Base-by-base conservation (phyloP, 92 coral and sea anemone species). In the Phenganax marumi region DNA sequence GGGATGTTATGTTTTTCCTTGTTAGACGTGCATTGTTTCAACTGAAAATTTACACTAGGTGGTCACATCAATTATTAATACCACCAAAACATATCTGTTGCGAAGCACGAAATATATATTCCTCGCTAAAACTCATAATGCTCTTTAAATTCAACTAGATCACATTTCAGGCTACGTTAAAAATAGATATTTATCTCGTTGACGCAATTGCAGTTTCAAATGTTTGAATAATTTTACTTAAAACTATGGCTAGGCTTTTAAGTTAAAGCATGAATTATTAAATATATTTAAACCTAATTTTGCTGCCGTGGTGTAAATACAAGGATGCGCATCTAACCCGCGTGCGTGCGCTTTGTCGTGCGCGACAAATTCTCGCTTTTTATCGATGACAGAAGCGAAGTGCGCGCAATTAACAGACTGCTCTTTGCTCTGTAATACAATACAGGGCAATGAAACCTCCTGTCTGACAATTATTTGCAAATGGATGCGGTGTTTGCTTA, bases 31-130 rank as follows among this genome's bases (percentile, higher is more conserved):
- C 64, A 19, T 76, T 76, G 81, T 76, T 25, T 8, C 19, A 6
- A 66, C 11, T 19, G 10, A 10, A 17, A 54, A 54, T 46, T 1
- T 63, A 13, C 81, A 48, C 52, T 25, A 23, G 81, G 81, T 76
- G 81, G 81, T 52, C 48, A 39, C 12, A 76, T 76, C 43, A 76
- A 76, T 76, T 54, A 54, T 76, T 76, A 58, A 76, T 8, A 76
- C 8, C 18, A 6, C 64, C 33, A 74, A 56, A 26, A 55, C 49
- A 43, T 39, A 8, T 33, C 64, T 43, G 11, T 16, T 12, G 52
- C 10, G 10, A 1, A 3, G 68, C 81, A 57, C 81, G 69, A 21
- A 57, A 12, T 18, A 26, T 10, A 8, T 14, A 39, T 12, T 13
- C 48, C 10, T 5, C 47, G 46, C 12, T 13, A 24, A 33, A 24